phyloP scores from a whole-genome alignment of 2,113 vertebrate genomes.

The Diphyllodes magnificus region DNA sequence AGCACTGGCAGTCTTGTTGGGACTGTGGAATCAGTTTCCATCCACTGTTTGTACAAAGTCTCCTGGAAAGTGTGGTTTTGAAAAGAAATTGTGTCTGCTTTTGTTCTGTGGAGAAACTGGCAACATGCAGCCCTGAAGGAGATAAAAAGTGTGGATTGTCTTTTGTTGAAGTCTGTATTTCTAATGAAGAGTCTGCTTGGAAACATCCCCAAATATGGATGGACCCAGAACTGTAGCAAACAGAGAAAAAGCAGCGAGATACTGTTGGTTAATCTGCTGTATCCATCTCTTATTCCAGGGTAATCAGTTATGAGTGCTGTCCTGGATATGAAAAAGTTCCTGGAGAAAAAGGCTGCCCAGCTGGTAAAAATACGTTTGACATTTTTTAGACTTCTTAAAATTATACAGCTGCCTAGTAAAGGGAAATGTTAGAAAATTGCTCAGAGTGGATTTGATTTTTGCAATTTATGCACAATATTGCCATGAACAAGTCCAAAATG shows the following conservation, averaged over 20 bases:
- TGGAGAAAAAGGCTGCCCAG: constrained; percentile 94
- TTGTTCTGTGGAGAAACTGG: not conserved
- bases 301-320: constrained; percentile 95
- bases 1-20: not conserved
- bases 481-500: not conserved
- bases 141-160: not conserved
- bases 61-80: not conserved
- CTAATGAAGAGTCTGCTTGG: not conserved
- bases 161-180: not conserved
- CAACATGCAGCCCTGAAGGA: not conserved
- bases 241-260: not conserved
- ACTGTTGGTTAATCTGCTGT: not conserved
- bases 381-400: constrained; percentile 17
- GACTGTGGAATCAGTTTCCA: not conserved
- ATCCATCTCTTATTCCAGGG: constrained; percentile 73
- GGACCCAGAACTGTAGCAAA: not conserved
- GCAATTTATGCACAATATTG: not conserved
- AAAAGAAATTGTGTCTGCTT: not conserved
- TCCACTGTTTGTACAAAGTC: not conserved
- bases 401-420: not conserved
- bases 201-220: not conserved
- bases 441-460: not conserved
- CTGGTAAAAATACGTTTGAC: constrained; percentile 75
- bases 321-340: constrained; percentile 92
- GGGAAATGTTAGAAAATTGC: not conserved